phyloP scores from a whole-genome alignment of 2,888 invertebrate species.

The Morpho deidamia region DNA sequence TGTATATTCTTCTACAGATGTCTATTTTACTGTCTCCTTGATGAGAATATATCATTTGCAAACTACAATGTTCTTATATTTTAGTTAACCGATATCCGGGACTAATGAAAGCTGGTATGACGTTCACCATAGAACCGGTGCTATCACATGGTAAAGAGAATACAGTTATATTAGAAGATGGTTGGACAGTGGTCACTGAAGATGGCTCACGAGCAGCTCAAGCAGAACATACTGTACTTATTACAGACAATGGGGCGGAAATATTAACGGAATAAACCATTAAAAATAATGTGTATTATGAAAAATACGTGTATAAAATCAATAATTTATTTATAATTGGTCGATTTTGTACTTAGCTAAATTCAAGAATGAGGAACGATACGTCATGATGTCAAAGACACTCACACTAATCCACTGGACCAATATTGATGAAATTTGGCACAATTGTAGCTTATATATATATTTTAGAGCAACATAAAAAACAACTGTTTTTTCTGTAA shows the following conservation, averaged over 20 bases:
- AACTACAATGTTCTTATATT: conserved; percentile 23
- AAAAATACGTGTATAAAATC: neutral
- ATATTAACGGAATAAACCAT: conserved; percentile 80
- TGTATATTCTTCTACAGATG: no score
- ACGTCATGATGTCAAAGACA: no score
- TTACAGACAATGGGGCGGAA: conserved; percentile 87
- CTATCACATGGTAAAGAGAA: conserved; percentile 85
- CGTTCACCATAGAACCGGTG: conserved; percentile 96
- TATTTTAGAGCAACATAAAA: no score
- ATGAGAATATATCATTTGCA: no score
- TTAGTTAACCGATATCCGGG: conserved; percentile 83
- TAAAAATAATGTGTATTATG: neutral
- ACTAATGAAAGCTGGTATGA: conserved; percentile 91
- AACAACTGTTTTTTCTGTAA: no score
- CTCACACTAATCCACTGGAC: no score
- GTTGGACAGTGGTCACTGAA: conserved; percentile 93
- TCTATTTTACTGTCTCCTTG: no score
- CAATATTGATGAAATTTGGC: no score
- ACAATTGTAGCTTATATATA: no score
- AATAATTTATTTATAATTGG: neutral
- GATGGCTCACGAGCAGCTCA: conserved; percentile 93
- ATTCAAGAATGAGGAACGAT: no score
- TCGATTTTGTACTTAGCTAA: no score
- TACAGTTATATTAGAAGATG: conserved; percentile 87
- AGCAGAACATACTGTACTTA: conserved; percentile 93